phyloP scores from a whole-genome alignment of 1,140 invertebrate genomes.

The Belonocnema kinseyi region DNA sequence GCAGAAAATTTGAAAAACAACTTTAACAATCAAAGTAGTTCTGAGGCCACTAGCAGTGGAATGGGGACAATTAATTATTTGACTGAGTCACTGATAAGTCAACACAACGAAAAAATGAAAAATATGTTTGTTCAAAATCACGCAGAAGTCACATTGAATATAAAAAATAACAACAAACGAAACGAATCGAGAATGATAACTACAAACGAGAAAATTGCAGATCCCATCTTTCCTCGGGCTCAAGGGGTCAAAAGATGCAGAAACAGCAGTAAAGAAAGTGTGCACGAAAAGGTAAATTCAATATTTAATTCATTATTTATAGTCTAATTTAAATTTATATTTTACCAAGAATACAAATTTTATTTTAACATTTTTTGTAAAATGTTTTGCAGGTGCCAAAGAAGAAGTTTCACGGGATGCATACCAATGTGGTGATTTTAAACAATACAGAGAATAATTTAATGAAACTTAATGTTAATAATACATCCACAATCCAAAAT shows the following conservation, averaged over 20 bases:
- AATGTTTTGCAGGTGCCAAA: background rate
- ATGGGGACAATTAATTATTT: slow-evolving; percentile 74
- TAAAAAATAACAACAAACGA: slow-evolving; percentile 71
- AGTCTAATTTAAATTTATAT: background rate
- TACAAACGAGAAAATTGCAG: slow-evolving; percentile 51
- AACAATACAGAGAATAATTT: background rate
- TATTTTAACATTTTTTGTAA: background rate
- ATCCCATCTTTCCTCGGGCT: slow-evolving; percentile 28
- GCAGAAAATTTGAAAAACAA: slow-evolving; percentile 77
- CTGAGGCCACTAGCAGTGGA: slow-evolving; percentile 60
- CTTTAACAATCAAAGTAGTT: slow-evolving; percentile 72
- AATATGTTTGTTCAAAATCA: slow-evolving; percentile 85
- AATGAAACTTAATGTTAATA: too few relatives aligned
- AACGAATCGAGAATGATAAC: slow-evolving; percentile 66
- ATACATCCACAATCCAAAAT: too few relatives aligned
- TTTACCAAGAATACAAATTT: background rate
- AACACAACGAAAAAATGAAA: slow-evolving; percentile 87
- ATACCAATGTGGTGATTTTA: slow-evolving; percentile 18
- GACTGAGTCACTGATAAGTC: slow-evolving; percentile 81
- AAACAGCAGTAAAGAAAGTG: slow-evolving; percentile 58
- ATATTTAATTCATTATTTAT: background rate
- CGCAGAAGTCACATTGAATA: slow-evolving; percentile 78
- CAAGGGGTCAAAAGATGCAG: slow-evolving; percentile 61
- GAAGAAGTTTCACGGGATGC: background rate
- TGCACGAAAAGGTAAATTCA: slow-evolving; percentile 45